Evolutionary conservation across 2,797 vertebrate species (phyloP).

Genomic region (Aphelocoma californica): DNA sequence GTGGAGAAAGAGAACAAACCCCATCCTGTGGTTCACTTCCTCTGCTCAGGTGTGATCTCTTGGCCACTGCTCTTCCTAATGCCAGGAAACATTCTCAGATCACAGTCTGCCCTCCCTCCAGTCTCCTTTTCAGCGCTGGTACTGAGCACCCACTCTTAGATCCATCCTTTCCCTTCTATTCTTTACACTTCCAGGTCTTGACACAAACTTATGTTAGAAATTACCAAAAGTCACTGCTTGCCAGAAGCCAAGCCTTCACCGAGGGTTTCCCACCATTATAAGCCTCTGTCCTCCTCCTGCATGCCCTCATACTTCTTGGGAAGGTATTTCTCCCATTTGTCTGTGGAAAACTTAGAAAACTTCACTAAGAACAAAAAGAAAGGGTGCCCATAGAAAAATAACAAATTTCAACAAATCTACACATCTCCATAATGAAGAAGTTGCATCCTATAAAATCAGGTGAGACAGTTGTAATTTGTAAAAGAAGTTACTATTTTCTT

Average conservation of each 20-base stretch:
- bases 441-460: background rate
- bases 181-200: background rate
- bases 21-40: background rate
- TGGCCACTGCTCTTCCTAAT: background rate
- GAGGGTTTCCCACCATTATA: background rate
- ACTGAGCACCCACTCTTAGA: background rate
- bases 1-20: background rate
- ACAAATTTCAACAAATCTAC: background rate
- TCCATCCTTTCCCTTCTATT: background rate
- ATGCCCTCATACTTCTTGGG: background rate
- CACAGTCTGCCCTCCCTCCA: background rate
- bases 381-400: background rate
- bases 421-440: background rate
- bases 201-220: background rate
- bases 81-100: background rate
- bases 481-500: background rate
- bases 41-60: background rate
- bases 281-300: background rate
- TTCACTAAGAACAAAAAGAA: background rate
- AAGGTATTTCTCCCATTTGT: background rate
- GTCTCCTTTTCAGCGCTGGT: background rate
- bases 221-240: background rate
- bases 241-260: background rate
- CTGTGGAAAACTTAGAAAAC: background rate
- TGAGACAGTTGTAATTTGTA: background rate